phyloP scores from a whole-genome alignment of 2,888 invertebrate species.

The Sminthurinus aureus region DNA sequence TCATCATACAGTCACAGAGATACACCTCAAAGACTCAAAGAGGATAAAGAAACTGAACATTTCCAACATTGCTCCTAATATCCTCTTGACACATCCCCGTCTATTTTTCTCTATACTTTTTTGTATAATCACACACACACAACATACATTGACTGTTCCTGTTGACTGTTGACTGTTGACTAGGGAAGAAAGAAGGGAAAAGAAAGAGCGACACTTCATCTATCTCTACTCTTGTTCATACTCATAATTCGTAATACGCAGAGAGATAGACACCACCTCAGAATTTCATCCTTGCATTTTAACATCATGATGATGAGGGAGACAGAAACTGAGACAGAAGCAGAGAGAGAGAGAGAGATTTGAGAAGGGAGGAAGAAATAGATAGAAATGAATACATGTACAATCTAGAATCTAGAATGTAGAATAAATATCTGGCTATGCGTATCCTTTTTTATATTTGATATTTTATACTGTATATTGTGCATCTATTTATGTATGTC shows the following conservation, averaged over 20 bases:
- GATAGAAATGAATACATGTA: constrained; percentile 6
- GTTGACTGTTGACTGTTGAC: no score
- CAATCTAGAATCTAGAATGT: no score
- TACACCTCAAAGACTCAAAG: background rate
- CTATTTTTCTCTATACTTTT: background rate
- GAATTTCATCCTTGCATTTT: background rate
- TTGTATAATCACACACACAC: background rate
- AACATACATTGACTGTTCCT: no score
- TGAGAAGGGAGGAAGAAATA: constrained; percentile 2
- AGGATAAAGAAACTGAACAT: background rate
- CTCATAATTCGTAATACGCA: no score
- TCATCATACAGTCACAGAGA: background rate
- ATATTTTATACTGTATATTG: no score
- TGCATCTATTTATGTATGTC: no score
- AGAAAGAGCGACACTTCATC: background rate
- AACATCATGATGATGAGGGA: background rate
- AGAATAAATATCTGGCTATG: no score
- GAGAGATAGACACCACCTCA: background rate
- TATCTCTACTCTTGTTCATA: background rate
- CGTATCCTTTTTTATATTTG: no score
- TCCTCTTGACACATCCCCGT: background rate
- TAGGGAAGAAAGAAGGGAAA: background rate
- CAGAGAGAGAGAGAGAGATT: background rate
- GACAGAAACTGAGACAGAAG: no score
- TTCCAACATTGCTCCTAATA: background rate